phyloP scores from a whole-genome alignment of 2,888 invertebrate species.

The Cheilosia scutellata region DNA sequence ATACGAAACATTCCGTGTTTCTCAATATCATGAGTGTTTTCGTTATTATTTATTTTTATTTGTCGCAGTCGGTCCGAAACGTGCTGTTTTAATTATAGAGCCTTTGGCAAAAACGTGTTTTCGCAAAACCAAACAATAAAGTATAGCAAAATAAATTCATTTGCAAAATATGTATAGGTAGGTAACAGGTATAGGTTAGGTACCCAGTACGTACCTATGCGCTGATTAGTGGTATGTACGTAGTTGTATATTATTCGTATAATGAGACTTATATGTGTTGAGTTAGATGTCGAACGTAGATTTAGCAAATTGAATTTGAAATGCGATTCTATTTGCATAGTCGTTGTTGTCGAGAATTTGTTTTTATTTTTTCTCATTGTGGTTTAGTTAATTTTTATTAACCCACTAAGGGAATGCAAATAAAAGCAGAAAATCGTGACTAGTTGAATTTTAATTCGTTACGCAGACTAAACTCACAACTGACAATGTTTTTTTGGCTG shows the following conservation, averaged over 20 bases:
- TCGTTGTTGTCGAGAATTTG: slow-evolving; percentile 7
- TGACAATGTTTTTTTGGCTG: slow-evolving; percentile 1
- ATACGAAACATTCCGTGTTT: slow-evolving; percentile 11
- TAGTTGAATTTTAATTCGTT: slow-evolving; percentile 6
- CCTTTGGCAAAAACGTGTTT: slow-evolving; percentile 50
- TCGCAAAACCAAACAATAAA: slow-evolving; percentile 28
- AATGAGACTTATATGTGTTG: slow-evolving; percentile 16
- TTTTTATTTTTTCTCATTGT: neutral
- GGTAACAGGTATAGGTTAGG: no score
- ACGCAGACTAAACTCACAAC: neutral
- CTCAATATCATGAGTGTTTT: slow-evolving; percentile 29
- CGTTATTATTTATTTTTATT: slow-evolving; percentile 26
- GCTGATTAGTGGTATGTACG: neutral
- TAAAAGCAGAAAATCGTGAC: slow-evolving; percentile 51
- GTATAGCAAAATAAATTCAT: slow-evolving; percentile 16
- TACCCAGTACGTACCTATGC: neutral
- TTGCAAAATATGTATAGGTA: slow-evolving; percentile 2
- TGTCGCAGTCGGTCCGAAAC: slow-evolving; percentile 44
- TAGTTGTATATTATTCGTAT: neutral
- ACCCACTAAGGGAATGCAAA: slow-evolving; percentile 26
- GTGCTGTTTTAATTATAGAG: slow-evolving; percentile 55
- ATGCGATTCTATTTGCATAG: slow-evolving; percentile 11
- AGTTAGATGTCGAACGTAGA: slow-evolving; percentile 39
- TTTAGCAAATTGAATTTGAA: slow-evolving; percentile 40
- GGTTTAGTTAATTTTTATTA: slow-evolving; percentile 10